Conservation (phyloP, 2,888 invertebrate genomes). For the Glyphotaelius pellucidus region DNA sequence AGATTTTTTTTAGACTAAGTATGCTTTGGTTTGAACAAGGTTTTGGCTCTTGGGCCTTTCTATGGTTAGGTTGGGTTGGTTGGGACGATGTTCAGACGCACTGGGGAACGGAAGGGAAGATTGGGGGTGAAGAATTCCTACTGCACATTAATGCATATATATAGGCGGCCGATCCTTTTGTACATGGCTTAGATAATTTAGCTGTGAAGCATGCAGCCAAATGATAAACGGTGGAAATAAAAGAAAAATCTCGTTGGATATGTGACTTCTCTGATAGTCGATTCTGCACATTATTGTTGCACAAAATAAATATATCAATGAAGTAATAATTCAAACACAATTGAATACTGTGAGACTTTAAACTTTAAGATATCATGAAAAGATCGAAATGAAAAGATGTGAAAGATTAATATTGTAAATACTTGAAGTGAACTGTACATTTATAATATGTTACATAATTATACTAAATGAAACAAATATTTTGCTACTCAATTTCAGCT, state of each 20-base stretch:
- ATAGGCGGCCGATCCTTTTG: background rate
- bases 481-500: background rate
- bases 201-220: background rate
- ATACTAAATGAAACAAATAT: background rate
- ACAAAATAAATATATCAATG: background rate
- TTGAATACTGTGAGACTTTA: background rate
- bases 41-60: background rate
- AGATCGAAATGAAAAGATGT: background rate
- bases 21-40: background rate
- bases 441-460: background rate
- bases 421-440: background rate
- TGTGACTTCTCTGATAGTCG: background rate
- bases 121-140: conserved; percentile 29
- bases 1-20: background rate
- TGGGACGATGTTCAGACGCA: conserved; percentile 35
- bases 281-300: background rate
- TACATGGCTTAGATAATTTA: background rate
- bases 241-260: background rate
- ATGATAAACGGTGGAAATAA: background rate
- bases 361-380: too few relatives aligned
- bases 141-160: background rate
- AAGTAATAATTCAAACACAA: background rate
- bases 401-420: background rate
- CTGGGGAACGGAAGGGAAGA: conserved; percentile 41
- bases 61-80: background rate